Base-by-base conservation (phyloP, 1,140 invertebrate genomes). In the Cherax destructor region DNA sequence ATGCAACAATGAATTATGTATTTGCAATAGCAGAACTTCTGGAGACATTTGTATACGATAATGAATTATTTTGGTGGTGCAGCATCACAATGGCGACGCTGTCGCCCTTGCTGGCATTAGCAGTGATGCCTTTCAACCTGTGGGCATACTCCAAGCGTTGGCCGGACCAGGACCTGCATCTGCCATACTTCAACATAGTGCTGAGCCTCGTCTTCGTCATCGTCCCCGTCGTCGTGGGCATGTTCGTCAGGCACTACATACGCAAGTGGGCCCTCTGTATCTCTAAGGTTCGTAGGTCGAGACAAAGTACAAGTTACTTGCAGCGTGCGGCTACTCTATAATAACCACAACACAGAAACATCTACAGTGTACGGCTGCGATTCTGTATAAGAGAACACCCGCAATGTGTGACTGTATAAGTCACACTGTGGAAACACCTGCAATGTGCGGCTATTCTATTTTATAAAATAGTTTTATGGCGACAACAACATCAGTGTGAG, bases 51-150 rank as follows among this genome's bases (percentile, higher is more conserved):
- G 18, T 77, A 77, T 11, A 77, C 2, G 10, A 41, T 0, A 49
- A 21, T 41, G 6, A 30, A 16, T 52, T 59, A 56, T 30, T 56
- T 65, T 16, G 13, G 4, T 65, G 3, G 1, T 65, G 52, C 81
- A 91, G 88, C 56, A 91, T 91, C 72, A 91, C 85, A 41, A 91
- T 91, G 88, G 85, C 88, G 52, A 81, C 88, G 21, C 7, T 85
- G 50, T 91, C 88, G 16, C 76, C 88, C n/a, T 18, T 85, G 13
- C 24, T 91, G 81, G 88, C 88, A 0, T 79, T 91, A 13, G 88
- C 72, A 18, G 56, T 77, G 41, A 91, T 91, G 88, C 88, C 88
- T 11, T 72, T 91, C 74, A 91, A 91, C 50, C 21, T 91, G 5
- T 91, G 88, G 88, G 69, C 76, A 5, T 91, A 85, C 72, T 74